Evolutionary conservation across 2,113 vertebrate genomes (phyloP).

Genomic region (Podiceps cristatus): DNA sequence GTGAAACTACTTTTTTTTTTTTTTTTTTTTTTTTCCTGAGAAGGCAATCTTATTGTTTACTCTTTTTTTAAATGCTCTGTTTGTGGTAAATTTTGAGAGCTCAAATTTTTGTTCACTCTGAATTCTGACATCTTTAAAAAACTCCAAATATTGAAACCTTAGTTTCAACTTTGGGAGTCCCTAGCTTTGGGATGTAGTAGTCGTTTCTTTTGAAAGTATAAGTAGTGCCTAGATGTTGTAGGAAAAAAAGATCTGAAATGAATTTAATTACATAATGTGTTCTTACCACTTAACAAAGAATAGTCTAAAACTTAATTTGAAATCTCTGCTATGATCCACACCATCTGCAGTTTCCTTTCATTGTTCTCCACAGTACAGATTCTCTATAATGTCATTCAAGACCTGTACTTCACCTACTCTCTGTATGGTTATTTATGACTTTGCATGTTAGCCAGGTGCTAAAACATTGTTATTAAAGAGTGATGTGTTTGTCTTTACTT

Average conservation of each 20-base stretch:
- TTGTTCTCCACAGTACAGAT: not conserved
- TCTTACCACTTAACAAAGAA: not conserved
- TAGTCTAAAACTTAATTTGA: not conserved
- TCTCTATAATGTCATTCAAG: not conserved
- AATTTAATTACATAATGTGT: not conserved
- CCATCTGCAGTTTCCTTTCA: not conserved
- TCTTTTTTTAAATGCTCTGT: not conserved
- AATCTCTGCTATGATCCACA: not conserved
- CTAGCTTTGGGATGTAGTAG: not conserved
- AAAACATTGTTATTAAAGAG: not conserved
- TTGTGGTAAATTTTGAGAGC: not conserved
- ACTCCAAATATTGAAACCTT: not conserved
- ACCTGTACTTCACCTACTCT: not conserved
- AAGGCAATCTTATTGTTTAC: too few species aligned
- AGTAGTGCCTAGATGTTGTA: not conserved
- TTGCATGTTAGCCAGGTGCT: not conserved
- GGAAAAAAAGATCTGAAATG: not conserved
- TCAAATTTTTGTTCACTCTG: not conserved
- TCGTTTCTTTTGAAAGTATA: not conserved
- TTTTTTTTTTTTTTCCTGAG: not conserved
- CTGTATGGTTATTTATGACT: not conserved
- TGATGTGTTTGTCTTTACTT: not conserved
- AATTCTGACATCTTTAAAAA: not conserved
- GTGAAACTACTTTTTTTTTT: not conserved
- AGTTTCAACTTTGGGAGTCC: too few species aligned